These are phyloP conservation scores for Chaetodon trifascialis DNA, from an alignment of 2,113 vertebrate species.

Conservation along the genomic window DNA sequence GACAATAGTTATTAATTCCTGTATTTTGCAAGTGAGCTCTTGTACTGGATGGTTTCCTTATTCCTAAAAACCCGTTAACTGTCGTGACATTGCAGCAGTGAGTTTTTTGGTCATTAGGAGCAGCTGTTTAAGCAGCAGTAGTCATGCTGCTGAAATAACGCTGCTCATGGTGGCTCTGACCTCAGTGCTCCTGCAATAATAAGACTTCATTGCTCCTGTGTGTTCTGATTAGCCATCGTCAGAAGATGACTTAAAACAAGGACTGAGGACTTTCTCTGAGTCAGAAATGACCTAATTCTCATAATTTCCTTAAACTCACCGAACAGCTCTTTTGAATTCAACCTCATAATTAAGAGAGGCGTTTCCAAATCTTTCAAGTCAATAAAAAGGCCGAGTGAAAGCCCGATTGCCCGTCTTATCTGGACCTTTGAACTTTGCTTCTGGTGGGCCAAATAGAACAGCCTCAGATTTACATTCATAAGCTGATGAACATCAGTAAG, in stretches of 20 bases:
- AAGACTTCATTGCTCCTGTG: not conserved
- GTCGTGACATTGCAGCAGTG: not conserved
- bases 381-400: not conserved
- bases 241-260: not conserved
- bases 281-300: not conserved
- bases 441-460: not conserved
- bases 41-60: not conserved
- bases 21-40: too few species aligned
- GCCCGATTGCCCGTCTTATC: not conserved
- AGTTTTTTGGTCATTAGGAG: not conserved
- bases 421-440: conserved; percentile 17
- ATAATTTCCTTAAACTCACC: not conserved
- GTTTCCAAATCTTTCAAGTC: not conserved
- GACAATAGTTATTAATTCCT: not conserved
- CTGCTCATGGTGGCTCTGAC: not conserved
- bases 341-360: too few species aligned
- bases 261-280: not conserved
- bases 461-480: conserved; percentile 5
- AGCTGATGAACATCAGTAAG: conserved; percentile 5
- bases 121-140: not conserved
- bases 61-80: not conserved
- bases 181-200: not conserved
- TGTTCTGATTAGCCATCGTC: not conserved
- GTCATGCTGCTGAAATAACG: not conserved
- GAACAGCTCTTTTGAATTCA: not conserved